Evolutionary conservation across 30 jellyfish, hydroid and myxozoan species (phyloP).

Genomic region (Cassiopea andromeda): DNA sequence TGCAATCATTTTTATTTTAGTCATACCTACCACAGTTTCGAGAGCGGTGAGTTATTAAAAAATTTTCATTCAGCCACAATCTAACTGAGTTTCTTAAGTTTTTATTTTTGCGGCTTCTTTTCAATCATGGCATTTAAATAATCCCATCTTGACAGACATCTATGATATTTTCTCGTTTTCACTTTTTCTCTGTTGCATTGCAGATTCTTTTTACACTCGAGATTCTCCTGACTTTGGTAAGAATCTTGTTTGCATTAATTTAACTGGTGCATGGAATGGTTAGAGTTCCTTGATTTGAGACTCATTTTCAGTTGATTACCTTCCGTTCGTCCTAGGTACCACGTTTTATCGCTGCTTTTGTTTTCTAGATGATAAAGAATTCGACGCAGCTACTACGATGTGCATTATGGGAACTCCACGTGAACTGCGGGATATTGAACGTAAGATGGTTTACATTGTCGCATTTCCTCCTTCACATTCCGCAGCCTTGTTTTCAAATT

Average conservation of each 20-base stretch:
- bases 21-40: constrained; percentile 45
- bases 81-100: no score
- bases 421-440: constrained; percentile 76
- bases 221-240: constrained; percentile 61
- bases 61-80: no score
- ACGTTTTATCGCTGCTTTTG: no score
- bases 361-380: constrained; percentile 85
- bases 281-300: no score
- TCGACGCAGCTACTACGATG: constrained; percentile 97
- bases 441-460: constrained; percentile 33
- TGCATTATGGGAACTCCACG: constrained; percentile 94
- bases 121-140: no score
- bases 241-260: background rate
- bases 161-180: background rate
- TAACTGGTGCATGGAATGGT: background rate
- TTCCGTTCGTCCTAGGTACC: no score
- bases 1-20: constrained; percentile 1
- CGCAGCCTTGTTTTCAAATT: no score
- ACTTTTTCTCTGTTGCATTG: background rate
- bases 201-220: constrained; percentile 21
- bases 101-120: no score
- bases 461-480: background rate
- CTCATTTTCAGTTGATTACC: no score
- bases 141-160: no score
- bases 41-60: constrained; percentile 23